Percentiles rank a stretch among this genome's conserved stretches.
These are phyloP conservation scores for Bos indicus DNA, from an alignment of 2,113 vertebrate genomes.

Conservation along the genomic window DNA sequence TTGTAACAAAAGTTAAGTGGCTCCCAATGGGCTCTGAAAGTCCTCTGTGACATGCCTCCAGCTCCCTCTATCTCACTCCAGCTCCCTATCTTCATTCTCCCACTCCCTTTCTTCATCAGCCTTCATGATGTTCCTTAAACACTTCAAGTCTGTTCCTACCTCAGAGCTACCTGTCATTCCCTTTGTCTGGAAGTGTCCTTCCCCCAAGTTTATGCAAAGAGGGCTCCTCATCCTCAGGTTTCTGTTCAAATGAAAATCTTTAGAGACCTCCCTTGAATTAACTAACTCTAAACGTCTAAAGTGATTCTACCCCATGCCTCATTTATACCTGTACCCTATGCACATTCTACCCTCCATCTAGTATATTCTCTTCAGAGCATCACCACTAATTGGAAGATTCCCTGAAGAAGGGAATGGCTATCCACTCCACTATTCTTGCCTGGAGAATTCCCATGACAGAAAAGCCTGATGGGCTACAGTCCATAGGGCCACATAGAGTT, in stretches of 20 bases:
- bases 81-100: neutral
- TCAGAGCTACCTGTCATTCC: neutral
- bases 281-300: neutral
- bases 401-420: neutral
- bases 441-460: neutral
- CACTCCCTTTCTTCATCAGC: neutral
- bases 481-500: neutral
- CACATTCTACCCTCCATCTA: neutral
- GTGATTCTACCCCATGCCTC: neutral
- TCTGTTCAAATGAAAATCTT: neutral
- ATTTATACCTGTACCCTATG: neutral
- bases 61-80: neutral
- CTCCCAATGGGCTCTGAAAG: neutral
- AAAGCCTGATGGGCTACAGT: neutral
- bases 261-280: neutral
- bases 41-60: neutral
- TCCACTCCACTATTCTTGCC: neutral
- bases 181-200: neutral
- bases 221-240: neutral
- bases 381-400: neutral
- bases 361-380: neutral
- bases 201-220: neutral
- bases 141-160: neutral
- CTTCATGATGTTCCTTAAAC: neutral
- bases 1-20: neutral